Evolutionary conservation across 1,140 invertebrate species (phyloP).

Genomic region (Cydia amplana): DNA sequence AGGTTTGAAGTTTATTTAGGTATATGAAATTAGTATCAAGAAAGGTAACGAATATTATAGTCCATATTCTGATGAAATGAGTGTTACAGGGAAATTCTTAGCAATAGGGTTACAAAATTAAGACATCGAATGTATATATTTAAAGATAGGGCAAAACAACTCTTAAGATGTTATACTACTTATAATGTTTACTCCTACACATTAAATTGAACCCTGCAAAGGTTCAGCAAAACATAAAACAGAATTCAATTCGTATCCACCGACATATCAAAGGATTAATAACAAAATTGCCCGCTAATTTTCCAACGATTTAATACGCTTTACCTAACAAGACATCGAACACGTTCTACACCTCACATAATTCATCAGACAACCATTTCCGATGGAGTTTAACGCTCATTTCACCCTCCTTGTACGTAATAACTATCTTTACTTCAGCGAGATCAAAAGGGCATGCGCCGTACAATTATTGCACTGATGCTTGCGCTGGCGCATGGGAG

Average conservation of each 20-base stretch:
- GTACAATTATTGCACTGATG: constrained; percentile 65
- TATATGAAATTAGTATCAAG: too few relatives aligned
- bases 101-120: too few relatives aligned
- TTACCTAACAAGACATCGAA: constrained; percentile 57
- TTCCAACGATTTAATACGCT: constrained; percentile 36
- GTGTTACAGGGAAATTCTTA: too few relatives aligned
- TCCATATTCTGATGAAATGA: background rate
- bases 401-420: constrained; percentile 67
- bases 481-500: constrained; percentile 60
- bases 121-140: too few relatives aligned
- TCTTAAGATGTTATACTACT: too few relatives aligned
- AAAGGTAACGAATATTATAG: too few relatives aligned
- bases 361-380: constrained; percentile 63
- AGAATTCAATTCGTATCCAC: background rate
- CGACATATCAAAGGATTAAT: constrained; percentile 23
- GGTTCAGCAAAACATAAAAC: background rate
- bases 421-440: constrained; percentile 69
- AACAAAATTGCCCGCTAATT: constrained; percentile 32
- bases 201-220: background rate
- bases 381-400: constrained; percentile 65
- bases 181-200: too few relatives aligned
- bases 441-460: constrained; percentile 70
- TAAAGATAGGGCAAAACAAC: too few relatives aligned
- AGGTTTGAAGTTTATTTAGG: background rate
- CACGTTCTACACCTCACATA: constrained; percentile 65